Evolutionary conservation across 2,888 invertebrate genomes (phyloP).

Genomic region (Dolichomitus sp.): DNA sequence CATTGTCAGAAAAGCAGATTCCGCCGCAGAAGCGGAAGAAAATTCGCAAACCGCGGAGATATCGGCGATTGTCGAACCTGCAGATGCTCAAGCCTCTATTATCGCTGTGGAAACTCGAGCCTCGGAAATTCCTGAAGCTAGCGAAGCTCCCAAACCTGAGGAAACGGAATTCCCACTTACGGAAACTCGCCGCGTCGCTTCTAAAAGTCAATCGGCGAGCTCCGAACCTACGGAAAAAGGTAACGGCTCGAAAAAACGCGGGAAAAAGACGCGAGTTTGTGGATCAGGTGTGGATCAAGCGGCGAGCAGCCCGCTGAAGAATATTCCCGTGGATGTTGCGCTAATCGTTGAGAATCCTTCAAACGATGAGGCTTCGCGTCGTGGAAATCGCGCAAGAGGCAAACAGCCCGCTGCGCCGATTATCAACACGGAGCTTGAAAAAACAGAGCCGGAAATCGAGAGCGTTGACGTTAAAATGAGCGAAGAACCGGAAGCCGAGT

Average conservation of each 20-base stretch:
- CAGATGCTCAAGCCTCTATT: neutral
- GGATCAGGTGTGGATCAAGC: neutral
- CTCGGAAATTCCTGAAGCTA: neutral
- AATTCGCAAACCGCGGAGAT: constrained; percentile 40
- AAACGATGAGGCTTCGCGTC: constrained; percentile 19
- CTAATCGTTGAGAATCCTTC: constrained; percentile 15
- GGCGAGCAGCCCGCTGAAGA: constrained; percentile 10
- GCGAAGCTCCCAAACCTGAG: neutral
- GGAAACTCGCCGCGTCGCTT: constrained; percentile 1
- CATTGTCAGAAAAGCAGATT: constrained; percentile 35
- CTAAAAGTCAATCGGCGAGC: constrained; percentile 1
- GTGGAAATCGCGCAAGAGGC: constrained; percentile 18
- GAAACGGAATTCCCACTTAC: neutral
- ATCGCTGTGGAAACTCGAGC: neutral
- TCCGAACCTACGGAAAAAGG: constrained; percentile 38
- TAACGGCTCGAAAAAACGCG: constrained; percentile 49
- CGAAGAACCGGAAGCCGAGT: constrained; percentile 32
- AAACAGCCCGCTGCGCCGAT: constrained; percentile 6
- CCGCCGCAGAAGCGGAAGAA: neutral
- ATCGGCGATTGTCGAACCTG: neutral
- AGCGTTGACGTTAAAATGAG: constrained; percentile 45
- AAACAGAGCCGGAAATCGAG: neutral
- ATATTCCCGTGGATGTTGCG: constrained; percentile 30
- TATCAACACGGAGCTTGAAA: constrained; percentile 5
- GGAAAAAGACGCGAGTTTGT: constrained; percentile 50